Evolutionary conservation across 2,888 invertebrate species (phyloP), one percentile per base, ranked within the genome.

Genomic region (Homarus gammarus): DNA sequence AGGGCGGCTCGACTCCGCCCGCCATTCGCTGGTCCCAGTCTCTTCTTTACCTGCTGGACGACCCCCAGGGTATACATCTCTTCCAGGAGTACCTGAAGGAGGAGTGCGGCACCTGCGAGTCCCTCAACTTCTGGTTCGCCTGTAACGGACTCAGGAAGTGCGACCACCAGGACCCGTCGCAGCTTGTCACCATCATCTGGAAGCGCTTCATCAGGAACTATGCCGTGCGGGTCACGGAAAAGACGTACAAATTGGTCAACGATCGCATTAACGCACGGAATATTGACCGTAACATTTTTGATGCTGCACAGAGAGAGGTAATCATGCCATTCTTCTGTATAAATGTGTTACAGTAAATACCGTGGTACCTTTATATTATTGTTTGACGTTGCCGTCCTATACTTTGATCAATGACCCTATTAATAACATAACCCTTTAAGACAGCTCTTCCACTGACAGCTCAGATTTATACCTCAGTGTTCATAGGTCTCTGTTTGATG

Each of bases 51-150:
- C 87, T 92, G 10, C 89, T 92, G 8, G 81, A 79, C 27, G 92
- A 92, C 77, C 85, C 87, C 68, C 78, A 84, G 36, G 92, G 89
- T 44, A 89, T 90, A 27, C 88, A 88, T 27, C 64, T 91, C 5
- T 92, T 90, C 68, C 90, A 91, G 79, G 61, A 83, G 27, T 92
- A 84, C 73, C 84, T 92, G 33, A 81, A 84, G 64, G 87, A 91
- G 36, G 92, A 92, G 79, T 89, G 83, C 40, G 90, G 89, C 40
- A 91, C 90, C 27, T 85, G 75, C 51, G 85, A 90, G 75, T 61
- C 85, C 8, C 86, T 93, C 31, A 93, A 94, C 86, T 99, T 99
- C 95, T 98, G 97, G 96, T 98, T 98, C 95, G 98, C 98, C 83
- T 97, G 97, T 94, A 97, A 97, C 94, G 97, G 97, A 85, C 95